A percentile compares a stretch with the other conserved stretches of the same genome.
Conservation (phyloP, 30 jellyfish, hydroid and myxozoan species). For the Morbakka virulenta region DNA sequence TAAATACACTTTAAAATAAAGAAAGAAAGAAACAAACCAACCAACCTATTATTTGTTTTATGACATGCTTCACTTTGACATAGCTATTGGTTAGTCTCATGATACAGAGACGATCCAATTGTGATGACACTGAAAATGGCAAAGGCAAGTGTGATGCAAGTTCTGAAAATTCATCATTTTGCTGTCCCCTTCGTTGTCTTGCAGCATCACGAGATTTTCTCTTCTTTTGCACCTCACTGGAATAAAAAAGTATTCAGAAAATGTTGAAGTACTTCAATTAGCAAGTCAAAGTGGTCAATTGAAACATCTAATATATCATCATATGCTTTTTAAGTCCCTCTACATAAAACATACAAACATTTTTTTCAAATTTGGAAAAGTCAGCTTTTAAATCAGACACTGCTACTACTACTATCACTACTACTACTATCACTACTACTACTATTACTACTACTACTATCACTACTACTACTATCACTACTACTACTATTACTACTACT, state of each 20-base stretch:
- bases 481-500: no score
- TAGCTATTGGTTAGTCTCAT: slow-evolving; percentile 91
- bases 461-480: no score
- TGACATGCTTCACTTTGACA: slow-evolving; percentile 81
- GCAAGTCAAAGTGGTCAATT: no score
- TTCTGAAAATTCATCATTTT: slow-evolving; percentile 87
- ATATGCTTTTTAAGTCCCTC: no score
- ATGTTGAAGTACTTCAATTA: no score
- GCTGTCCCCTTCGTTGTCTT: slow-evolving; percentile 94
- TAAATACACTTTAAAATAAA: not conserved
- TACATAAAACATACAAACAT: no score
- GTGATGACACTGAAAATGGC: slow-evolving; percentile 29
- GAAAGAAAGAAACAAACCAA: not conserved
- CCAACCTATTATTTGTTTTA: slow-evolving; percentile 71
- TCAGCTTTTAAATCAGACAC: no score
- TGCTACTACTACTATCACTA: no score
- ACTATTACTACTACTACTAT: no score
- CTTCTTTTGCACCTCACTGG: slow-evolving; percentile 59
- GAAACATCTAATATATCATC: no score
- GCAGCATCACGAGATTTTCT: slow-evolving; percentile 97
- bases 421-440: no score
- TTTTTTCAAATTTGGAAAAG: no score
- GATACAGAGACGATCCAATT: slow-evolving; percentile 81
- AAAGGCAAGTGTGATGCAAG: slow-evolving; percentile 89
- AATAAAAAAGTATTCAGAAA: not conserved